phyloP scores from a whole-genome alignment of 2,888 invertebrate species.

The Hoplodrina blanda region DNA sequence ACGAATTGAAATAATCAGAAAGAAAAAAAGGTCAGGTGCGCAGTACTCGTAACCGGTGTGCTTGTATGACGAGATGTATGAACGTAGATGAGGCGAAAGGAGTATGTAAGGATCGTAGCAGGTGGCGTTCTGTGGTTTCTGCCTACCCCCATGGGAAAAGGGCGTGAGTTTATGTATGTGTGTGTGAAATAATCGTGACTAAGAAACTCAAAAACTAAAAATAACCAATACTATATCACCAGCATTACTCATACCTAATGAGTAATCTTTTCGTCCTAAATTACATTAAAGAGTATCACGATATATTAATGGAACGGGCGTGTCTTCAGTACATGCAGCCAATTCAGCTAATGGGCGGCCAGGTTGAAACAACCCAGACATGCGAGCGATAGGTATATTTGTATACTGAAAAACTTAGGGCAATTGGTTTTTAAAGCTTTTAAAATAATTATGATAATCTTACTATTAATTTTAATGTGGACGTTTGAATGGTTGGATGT shows the following conservation, averaged over 20 bases:
- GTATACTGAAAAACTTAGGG: conserved; percentile 20
- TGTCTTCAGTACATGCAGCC: conserved; percentile 44
- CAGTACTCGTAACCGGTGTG: too few species aligned
- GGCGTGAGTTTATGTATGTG: too few species aligned
- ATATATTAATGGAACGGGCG: conserved; percentile 45
- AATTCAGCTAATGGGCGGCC: conserved; percentile 52
- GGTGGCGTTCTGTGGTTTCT: too few species aligned
- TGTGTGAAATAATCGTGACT: conserved; percentile 19
- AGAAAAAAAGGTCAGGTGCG: too few species aligned
- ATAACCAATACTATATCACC: conserved; percentile 48
- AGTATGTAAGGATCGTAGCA: too few species aligned
- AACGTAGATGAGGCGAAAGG: too few species aligned
- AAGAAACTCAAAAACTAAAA: conserved; percentile 31
- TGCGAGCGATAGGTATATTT: conserved; percentile 32
- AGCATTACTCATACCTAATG: conserved; percentile 54
- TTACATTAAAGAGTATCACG: conserved; percentile 42
- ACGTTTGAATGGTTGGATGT: too few species aligned
- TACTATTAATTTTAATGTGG: too few species aligned
- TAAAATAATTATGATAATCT: conserved; percentile 8
- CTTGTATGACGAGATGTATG: too few species aligned
- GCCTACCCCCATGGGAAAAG: too few species aligned
- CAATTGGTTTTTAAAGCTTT: conserved; percentile 46
- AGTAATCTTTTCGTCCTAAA: conserved; percentile 50
- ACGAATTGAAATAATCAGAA: too few species aligned
- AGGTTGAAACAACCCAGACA: conserved; percentile 55